Evolutionary conservation across 2,797 vertebrate species (phyloP), one percentile per base, ranked within the genome.

Genomic region (Rousettus madagascariensis): DNA sequence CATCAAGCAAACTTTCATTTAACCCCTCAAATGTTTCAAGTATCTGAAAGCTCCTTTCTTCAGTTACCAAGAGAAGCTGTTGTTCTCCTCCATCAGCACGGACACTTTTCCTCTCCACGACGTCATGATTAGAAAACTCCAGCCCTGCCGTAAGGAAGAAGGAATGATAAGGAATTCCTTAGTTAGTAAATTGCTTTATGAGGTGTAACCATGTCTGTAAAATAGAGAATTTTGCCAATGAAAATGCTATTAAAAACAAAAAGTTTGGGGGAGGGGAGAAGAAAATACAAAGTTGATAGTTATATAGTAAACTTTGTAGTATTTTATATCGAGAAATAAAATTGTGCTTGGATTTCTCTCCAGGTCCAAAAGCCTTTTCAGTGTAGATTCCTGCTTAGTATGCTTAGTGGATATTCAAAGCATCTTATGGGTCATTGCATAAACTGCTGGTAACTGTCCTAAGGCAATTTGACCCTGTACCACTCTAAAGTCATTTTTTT

Each of bases 71-170:
- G 78, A 93, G 30, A 16, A 17, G 26, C 30, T n/a, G 9, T 11
- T 68, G 19, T 65, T 96, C 19, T 63, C 12, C 22, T 16, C 41
- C 59, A 84, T 5, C 26, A 78, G 53, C 69, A 68, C 53, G 19
- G 89, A 53, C 88, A 26, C n/a, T 95, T 74, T 82, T 26, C 69
- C 24, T 88, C 51, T 90, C 11, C 5, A 0, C 57, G 19, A 71
- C 61, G 59, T 97, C 94, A 91, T 84, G 87, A 92, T 90, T 97
- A 91, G 68, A 97, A 95, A 96, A 26, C 43, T 72, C 92, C 53
- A 94, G 43, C 12, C 51, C 33, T 83, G 61, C 28, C 93, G 4
- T 41, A 94, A 91, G 72, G 55, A 90, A 80, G 55, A 28, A 22
- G 24, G 69, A 87, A 61, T 83, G 43, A 96, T 91, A 96, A 96